These are phyloP conservation scores for Phyllotreta striolata DNA, from an alignment of 2,888 invertebrate species.

Conservation along the genomic window DNA sequence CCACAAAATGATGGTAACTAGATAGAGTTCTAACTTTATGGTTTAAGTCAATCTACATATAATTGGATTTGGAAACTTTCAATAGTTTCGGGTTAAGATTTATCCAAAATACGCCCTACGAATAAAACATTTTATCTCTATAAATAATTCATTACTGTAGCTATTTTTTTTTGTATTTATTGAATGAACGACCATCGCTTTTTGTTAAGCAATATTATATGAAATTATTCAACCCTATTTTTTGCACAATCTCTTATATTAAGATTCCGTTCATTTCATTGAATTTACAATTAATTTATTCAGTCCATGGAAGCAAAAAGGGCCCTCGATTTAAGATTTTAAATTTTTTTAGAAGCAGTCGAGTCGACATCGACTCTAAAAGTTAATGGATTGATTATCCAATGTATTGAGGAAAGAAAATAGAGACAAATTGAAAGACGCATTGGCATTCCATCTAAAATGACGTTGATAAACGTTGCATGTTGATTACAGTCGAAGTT, in stretches of 20 bases:
- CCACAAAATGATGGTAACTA: slow-evolving; percentile 28
- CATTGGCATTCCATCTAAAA: slow-evolving; percentile 9
- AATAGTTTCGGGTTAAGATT: slow-evolving; percentile 16
- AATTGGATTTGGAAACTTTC: slow-evolving; percentile 23
- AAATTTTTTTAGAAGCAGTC: slow-evolving; percentile 4
- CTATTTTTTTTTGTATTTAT: no score
- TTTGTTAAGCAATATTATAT: neutral
- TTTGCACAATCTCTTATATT: slow-evolving; percentile 8
- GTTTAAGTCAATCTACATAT: slow-evolving; percentile 27
- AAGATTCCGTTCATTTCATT: slow-evolving; percentile 6
- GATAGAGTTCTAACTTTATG: slow-evolving; percentile 36
- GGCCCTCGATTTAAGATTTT: slow-evolving; percentile 15
- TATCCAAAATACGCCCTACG: slow-evolving; percentile 5
- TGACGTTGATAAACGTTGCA: slow-evolving; percentile 16
- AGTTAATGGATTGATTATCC: slow-evolving; percentile 21
- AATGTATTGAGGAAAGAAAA: slow-evolving; percentile 19
- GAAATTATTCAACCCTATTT: neutral
- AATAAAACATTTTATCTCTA: no score
- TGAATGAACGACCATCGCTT: no score
- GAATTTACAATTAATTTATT: slow-evolving; percentile 22
- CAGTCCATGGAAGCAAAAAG: slow-evolving; percentile 8
- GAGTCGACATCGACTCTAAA: slow-evolving; percentile 16
- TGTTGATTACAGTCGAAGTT: slow-evolving; percentile 16
- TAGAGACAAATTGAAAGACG: slow-evolving; percentile 19
- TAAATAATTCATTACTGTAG: no score